Evolutionary conservation across 2,888 invertebrate genomes (phyloP), one percentile per base, ranked within the genome.

Genomic region (Choristoneura rosaceana): DNA sequence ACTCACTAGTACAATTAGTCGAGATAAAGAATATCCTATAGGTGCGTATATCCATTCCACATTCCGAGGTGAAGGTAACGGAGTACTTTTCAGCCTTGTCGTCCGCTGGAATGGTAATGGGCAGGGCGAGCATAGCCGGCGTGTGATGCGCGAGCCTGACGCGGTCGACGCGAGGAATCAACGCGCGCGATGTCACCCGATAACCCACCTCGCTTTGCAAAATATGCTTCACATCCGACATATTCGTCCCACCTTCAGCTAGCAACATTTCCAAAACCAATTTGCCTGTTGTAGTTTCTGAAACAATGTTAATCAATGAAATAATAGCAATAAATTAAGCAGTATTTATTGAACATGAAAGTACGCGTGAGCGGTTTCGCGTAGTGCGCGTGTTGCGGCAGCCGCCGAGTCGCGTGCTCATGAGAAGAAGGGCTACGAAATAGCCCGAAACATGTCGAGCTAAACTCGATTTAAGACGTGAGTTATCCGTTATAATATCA

Each of bases 31-130:
- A 55, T 63, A 94, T 85, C 78, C 82, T 89, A 70, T 93, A 94
- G 10, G 87, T 89, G 12, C 94, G 89, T 70, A 94, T 84, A 75
- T 94, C 94, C 89, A 92, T 89, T 43, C 91, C 91, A 73, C 91
- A 92, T 8, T 90, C 89, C 2, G 94, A 94, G 9, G 88, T 90
- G n/a, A 94, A 82, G 8, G 86, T 87, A 7, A 94, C 74, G 2
- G 88, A 78, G 75, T 89, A 90, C 79, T 90, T 93, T 70, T 92
- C 91, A 1, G 85, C 76, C 60, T 83, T 86, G 45, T 88, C 86
- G 5, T 82, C 79, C 2, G 77, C 75, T 0, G 90, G 87, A 68
- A 91, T 71, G 5, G 90, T 90, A 52, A 91, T 77, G 0, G 89
- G 91, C 41, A 94, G 74, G 2, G 86, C 78, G 14, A 91, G 70